These are phyloP conservation scores for Poecilia latipinna DNA, from an alignment of 2,113 vertebrate species.

Conservation along the genomic window DNA sequence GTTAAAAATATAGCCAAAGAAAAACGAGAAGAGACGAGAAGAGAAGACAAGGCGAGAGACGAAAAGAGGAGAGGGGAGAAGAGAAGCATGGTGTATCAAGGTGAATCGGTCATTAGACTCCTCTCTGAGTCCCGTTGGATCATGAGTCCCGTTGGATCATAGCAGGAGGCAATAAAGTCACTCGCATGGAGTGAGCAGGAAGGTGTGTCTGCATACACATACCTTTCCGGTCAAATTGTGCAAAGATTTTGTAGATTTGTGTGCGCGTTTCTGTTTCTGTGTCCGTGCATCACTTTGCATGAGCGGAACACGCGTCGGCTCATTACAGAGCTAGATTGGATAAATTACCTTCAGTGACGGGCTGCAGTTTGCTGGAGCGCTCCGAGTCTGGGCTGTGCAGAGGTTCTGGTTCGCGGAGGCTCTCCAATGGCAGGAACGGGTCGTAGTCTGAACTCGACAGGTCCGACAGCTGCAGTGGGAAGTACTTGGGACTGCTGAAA, in stretches of 20 bases:
- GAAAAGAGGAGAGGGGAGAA: neutral
- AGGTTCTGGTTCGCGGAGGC: conserved; percentile 93
- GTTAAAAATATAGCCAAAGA: neutral
- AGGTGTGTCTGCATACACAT: conserved; percentile 8
- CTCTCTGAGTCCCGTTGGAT: conserved; percentile 36
- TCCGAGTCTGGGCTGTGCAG: conserved; percentile 98
- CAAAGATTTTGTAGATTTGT: conserved; percentile 3
- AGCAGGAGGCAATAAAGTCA: conserved; percentile 61
- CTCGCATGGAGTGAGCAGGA: conserved; percentile 48
- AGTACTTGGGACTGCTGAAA: conserved; percentile 93
- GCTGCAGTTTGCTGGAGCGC: conserved; percentile 95
- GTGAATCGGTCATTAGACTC: conserved; percentile 61
- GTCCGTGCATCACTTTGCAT: neutral
- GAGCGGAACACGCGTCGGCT: neutral
- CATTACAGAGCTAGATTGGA: neutral
- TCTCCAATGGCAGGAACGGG: conserved; percentile 94
- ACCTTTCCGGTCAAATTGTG: conserved; percentile 20
- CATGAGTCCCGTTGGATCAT: conserved; percentile 28
- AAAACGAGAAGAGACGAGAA: neutral
- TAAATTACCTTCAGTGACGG: conserved; percentile 92
- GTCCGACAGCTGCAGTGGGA: conserved; percentile 94
- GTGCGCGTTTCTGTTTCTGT: conserved; percentile 9
- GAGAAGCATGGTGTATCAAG: conserved; percentile 39
- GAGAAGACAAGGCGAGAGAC: conserved; percentile 12
- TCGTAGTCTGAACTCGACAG: conserved; percentile 92